Evolutionary conservation across 2,888 invertebrate species (phyloP), one percentile per base, ranked within the genome.

Genomic region (Cyrtodaria siliqua): DNA sequence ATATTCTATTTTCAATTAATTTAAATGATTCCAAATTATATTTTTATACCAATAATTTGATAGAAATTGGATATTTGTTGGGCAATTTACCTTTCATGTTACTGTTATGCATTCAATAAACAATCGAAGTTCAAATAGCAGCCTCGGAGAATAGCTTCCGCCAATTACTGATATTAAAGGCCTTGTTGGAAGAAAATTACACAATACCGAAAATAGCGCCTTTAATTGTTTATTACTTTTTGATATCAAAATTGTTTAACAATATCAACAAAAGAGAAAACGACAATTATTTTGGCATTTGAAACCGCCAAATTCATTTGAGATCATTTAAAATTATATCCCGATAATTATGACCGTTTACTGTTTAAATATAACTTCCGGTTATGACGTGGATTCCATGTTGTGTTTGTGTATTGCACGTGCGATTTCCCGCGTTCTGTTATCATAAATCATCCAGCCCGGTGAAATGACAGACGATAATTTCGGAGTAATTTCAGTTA

Each of bases 391-490:
- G 26, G 64, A 59, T 64, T 24, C 72, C 72, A 66, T 73, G 72
- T 67, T 50, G 40, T 60, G 42, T 64, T 61, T 64, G 69, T 64
- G 68, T 44, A 40, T 49, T 27, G 64, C 78, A 72, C 78, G 78
- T 78, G 78, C 40, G 26, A 38, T 63, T 68, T 68, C 71, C 68
- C 62, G 71, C 71, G 72, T 49, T 63, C 52, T 40, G 55, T 60
- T 49, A 26, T 57, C 0, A 59, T 59, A 29, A 60, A 64, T 76
- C 70, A 62, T 55, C 42, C 50, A 26, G 23, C 40, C 44, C 40
- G 59, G 60, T 56, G 64, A 73, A 78, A 78, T 61, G 66, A 72
- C 75, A 72, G 75, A 57, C 64, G 61, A 71, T 72, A 80, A 76
- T 73, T 66, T 56, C 66, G 50, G 52, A 38, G 56, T 72, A 81